Conservation (phyloP, 2,113 vertebrate species). For the Saimiri boliviensis region DNA sequence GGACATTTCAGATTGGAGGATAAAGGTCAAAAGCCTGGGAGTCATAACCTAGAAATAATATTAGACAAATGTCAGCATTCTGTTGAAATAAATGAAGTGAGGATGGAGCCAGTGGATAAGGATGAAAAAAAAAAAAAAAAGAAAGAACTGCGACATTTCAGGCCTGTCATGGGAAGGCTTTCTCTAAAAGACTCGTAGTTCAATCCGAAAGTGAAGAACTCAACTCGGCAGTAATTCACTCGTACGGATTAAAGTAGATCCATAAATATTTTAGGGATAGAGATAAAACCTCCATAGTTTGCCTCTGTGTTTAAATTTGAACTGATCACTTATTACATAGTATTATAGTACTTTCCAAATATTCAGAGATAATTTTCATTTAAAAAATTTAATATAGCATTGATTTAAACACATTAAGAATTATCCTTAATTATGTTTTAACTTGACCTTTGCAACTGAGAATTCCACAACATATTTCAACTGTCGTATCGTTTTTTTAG, state of each 20-base stretch:
- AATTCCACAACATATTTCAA: neutral
- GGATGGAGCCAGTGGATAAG: neutral
- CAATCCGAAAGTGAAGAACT: neutral
- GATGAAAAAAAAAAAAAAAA: neutral
- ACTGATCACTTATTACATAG: neutral
- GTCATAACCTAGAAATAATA: slow-evolving; percentile 59
- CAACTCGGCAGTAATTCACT: neutral
- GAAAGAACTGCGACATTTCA: neutral
- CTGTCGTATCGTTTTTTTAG: neutral
- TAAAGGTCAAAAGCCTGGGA: slow-evolving; percentile 61
- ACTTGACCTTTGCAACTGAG: slow-evolving; percentile 49
- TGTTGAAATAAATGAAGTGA: slow-evolving; percentile 61
- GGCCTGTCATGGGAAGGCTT: neutral
- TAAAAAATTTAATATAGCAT: neutral
- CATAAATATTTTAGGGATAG: neutral
- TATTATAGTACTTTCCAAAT: neutral
- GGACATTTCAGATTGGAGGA: slow-evolving; percentile 55
- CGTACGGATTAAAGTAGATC: neutral
- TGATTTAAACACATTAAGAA: neutral
- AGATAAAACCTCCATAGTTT: neutral
- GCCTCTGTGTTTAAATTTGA: slow-evolving; percentile 35
- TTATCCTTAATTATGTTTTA: neutral
- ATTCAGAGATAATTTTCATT: neutral
- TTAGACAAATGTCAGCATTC: slow-evolving; percentile 58
- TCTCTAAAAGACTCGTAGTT: neutral